Percentiles rank a stretch among this genome's conserved stretches.
Evolutionary conservation across 2,797 vertebrate genomes (phyloP).

Genomic region (Malacoraja senta): DNA sequence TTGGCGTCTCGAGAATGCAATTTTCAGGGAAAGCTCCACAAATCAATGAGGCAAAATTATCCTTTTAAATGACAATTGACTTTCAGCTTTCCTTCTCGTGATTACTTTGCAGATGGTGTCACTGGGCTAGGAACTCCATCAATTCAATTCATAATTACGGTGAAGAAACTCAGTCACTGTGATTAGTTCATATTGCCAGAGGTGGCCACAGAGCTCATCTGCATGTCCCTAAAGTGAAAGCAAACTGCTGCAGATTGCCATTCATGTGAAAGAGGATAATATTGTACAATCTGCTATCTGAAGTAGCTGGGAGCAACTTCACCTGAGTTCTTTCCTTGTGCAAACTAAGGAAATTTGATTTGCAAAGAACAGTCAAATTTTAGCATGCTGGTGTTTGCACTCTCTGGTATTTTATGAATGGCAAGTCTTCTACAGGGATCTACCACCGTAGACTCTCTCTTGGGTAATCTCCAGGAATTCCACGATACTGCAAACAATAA

Average conservation of each 20-base stretch:
- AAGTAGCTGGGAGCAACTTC: background rate
- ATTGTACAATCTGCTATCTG: background rate
- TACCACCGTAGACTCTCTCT: background rate
- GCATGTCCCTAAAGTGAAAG: background rate
- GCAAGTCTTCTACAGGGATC: too few relatives aligned
- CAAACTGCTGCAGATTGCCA: background rate
- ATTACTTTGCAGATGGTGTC: conserved; percentile 16
- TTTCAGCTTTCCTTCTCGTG: background rate
- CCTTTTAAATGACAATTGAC: background rate
- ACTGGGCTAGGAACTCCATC: background rate
- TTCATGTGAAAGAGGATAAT: background rate
- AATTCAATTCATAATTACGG: conserved; percentile 32
- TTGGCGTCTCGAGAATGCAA: background rate
- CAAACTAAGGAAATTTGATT: background rate
- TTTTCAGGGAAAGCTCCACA: background rate
- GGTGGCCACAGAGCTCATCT: conserved; percentile 19
- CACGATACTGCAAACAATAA: background rate
- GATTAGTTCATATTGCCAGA: conserved; percentile 5
- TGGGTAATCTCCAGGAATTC: background rate
- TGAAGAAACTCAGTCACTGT: conserved; percentile 20
- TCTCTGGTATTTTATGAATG: background rate
- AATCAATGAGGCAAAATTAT: too few relatives aligned
- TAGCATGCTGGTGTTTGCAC: background rate
- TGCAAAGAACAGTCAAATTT: background rate
- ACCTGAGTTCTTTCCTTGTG: background rate